These are phyloP conservation scores for Marisa cornuarietis DNA, from an alignment of 1,140 invertebrate genomes.

Conservation along the genomic window DNA sequence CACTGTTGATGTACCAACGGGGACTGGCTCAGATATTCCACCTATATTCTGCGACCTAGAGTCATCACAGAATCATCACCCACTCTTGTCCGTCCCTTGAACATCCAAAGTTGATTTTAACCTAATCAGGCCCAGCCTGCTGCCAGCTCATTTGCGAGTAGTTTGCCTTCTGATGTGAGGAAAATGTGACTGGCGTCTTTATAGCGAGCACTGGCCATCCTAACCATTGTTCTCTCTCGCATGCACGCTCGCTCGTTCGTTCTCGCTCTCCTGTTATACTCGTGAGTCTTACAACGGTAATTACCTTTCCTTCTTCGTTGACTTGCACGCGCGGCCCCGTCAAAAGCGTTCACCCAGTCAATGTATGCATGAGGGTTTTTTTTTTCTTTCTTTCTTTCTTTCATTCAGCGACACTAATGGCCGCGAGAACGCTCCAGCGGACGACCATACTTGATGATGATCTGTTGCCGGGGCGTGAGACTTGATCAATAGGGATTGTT, in stretches of 20 bases:
- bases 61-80: too few relatives aligned
- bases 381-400: slow-evolving; percentile 1
- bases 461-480: neutral
- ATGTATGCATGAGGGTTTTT: slow-evolving; percentile 20
- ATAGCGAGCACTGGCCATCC: slow-evolving; percentile 8
- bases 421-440: neutral
- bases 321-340: too few relatives aligned
- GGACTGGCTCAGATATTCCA: too few relatives aligned
- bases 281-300: neutral
- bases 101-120: slow-evolving; percentile 11
- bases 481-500: slow-evolving; percentile 15
- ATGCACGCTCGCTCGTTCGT: neutral
- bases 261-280: slow-evolving; percentile 3
- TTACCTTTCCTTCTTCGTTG: neutral
- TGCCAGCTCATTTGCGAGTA: slow-evolving; percentile 9
- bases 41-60: too few relatives aligned
- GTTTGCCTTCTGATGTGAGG: neutral
- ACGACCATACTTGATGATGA: slow-evolving; percentile 12
- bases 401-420: slow-evolving; percentile 1
- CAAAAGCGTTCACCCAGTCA: neutral
- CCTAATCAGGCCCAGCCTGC: neutral
- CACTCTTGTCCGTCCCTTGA: too few relatives aligned
- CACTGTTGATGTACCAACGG: too few relatives aligned
- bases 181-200: slow-evolving; percentile 4
- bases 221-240: neutral